phyloP scores from a whole-genome alignment of 2,888 invertebrate genomes.

The Catocala nupta region DNA sequence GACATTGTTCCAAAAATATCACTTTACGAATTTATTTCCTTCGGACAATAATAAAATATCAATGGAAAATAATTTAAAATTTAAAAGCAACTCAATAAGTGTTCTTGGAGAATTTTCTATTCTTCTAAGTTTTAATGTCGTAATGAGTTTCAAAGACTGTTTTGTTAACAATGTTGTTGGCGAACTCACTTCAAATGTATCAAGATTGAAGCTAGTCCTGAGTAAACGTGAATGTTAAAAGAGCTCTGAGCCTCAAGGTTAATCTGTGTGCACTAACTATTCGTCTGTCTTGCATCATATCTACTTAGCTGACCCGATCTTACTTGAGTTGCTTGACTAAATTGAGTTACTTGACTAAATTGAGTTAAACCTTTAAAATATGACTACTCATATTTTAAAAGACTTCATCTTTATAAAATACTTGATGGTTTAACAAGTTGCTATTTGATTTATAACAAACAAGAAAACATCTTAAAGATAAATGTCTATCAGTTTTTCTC shows the following conservation, averaged over 20 bases:
- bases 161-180: slow-evolving; percentile 6
- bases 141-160: slow-evolving; percentile 36
- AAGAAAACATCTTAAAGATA: no score
- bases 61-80: no score
- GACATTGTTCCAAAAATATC: no score
- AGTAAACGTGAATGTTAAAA: slow-evolving; percentile 54
- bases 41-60: no score
- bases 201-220: slow-evolving; percentile 43
- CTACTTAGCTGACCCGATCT: slow-evolving; percentile 21
- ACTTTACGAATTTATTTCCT: no score
- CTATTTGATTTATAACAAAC: no score
- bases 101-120: no score
- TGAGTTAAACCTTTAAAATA: background rate
- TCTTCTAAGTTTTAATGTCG: slow-evolving; percentile 2
- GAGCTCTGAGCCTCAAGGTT: slow-evolving; percentile 53
- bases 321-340: slow-evolving; percentile 8
- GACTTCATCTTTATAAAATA: no score
- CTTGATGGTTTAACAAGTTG: no score
- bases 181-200: slow-evolving; percentile 38
- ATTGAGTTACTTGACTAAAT: slow-evolving; percentile 8
- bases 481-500: no score
- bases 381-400: background rate
- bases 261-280: slow-evolving; percentile 36
- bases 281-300: slow-evolving; percentile 53
- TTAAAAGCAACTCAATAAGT: no score